These are phyloP conservation scores for Sebastes trivittatus DNA, from an alignment of 2,797 vertebrate species.

Conservation along the genomic window DNA sequence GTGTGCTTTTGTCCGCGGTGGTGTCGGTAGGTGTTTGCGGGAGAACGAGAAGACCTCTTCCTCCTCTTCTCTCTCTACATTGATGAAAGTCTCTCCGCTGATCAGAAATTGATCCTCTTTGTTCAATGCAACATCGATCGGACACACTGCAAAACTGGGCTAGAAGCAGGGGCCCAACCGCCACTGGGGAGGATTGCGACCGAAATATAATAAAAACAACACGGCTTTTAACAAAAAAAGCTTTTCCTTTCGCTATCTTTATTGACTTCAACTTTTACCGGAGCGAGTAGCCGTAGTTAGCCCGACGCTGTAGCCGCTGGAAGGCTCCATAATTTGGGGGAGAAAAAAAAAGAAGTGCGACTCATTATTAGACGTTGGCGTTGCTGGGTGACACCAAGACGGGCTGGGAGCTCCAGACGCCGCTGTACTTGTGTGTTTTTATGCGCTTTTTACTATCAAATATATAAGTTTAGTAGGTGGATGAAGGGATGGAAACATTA, in stretches of 20 bases:
- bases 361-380: conserved; percentile 76
- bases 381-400: conserved; percentile 76
- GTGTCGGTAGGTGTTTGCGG: conserved; percentile 69
- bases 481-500: conserved; percentile 48
- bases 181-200: too few species aligned
- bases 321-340: conserved; percentile 76
- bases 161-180: too few species aligned
- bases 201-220: too few species aligned
- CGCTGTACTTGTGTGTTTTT: conserved; percentile 38
- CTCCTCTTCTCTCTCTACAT: conserved; percentile 71
- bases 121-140: conserved; percentile 96
- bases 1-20: conserved; percentile 44
- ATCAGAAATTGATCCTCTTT: conserved; percentile 98
- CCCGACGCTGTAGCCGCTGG: conserved; percentile 79
- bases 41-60: conserved; percentile 73
- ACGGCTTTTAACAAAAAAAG: too few species aligned
- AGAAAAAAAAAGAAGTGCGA: conserved; percentile 75
- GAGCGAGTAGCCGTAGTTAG: conserved; percentile 78
- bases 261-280: conserved; percentile 77
- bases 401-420: conserved; percentile 42
- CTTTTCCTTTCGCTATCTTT: conserved; percentile 46
- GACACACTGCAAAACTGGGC: conserved; percentile 75
- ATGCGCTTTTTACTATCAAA: conserved; percentile 42
- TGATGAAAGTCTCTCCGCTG: conserved; percentile 87
- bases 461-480: conserved; percentile 57